Evolutionary conservation across 2,797 vertebrate species (phyloP), one percentile per base, ranked within the genome.

Genomic region (Muraenolepis orangiensis): DNA sequence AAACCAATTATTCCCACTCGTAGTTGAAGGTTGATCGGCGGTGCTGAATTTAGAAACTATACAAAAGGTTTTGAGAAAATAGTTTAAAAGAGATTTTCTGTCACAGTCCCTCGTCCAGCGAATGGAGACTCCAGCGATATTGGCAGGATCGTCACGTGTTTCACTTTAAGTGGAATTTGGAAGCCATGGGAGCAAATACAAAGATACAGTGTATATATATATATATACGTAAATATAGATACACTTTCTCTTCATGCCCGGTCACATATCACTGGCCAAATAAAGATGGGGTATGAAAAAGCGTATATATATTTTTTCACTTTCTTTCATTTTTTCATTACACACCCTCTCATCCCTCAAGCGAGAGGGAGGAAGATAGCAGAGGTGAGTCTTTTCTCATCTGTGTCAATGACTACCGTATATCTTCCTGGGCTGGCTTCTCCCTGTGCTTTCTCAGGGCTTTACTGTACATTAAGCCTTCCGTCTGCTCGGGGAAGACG

Each of bases 101-200:
- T 42, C 40, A 42, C 40, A 42, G 40, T 42, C 40, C 40, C 40
- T 18, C 40, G 5, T 42, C 16, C 40, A 42, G 18, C 20, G 2
- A 51, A 51, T n/a, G 46, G 18, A 51, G 20, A 51, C 46, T 20
- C 1, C 6, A n/a, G 18, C 46, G 79, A 82, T 86, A 91, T 91
- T 87, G 28, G 64, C 28, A 66, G 13, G 28, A 66, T 66, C 12
- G 23, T 66, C 6, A 10, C 6, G 23, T 26, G 57, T 64, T 64
- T 23, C 20, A 64, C 4, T 66, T 28, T 10, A n/a, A 7, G 46
- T 51, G 20, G 46, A n/a, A 42, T 18, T 3, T 18, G 46, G 64
- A 23, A 76, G 67, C 68, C 69, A 71, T 38, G 70, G 77, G 75
- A 5, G 0, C 28, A 42, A 76, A 74, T 67, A 74, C 64, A 79